phyloP scores from a whole-genome alignment of 2,888 invertebrate genomes.

The Saturnia pavonia region DNA sequence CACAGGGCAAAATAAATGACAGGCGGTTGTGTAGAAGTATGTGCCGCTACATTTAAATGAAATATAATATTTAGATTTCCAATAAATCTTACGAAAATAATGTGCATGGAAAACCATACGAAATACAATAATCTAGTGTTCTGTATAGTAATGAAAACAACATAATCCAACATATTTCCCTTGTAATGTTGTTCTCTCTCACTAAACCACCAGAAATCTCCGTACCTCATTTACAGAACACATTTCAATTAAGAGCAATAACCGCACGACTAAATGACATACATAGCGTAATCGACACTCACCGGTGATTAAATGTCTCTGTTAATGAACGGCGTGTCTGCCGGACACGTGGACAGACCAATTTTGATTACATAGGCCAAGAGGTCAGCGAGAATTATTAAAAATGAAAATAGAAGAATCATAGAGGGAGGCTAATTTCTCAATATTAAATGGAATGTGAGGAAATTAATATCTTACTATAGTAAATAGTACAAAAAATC shows the following conservation, averaged over 20 bases:
- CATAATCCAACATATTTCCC: not conserved
- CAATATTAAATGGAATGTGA: too few species aligned
- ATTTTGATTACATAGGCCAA: constrained; percentile 10
- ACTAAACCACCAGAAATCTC: not conserved
- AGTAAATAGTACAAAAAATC: too few species aligned
- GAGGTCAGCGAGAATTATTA: not conserved
- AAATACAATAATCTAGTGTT: not conserved
- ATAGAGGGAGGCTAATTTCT: not conserved
- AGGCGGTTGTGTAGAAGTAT: too few species aligned
- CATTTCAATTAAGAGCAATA: constrained; percentile 1
- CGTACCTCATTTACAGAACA: not conserved
- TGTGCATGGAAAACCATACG: too few species aligned
- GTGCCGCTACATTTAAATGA: too few species aligned
- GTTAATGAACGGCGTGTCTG: constrained; percentile 13
- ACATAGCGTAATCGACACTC: not conserved
- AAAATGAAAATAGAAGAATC: not conserved
- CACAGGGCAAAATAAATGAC: too few species aligned
- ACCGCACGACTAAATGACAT: not conserved
- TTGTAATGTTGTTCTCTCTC: not conserved
- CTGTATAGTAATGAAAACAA: not conserved
- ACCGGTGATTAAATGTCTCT: constrained; percentile 21
- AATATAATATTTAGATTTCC: too few species aligned
- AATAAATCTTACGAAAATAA: too few species aligned
- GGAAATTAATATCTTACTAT: too few species aligned
- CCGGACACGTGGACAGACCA: constrained; percentile 4